A percentile compares a stretch with the other conserved stretches of the same genome.
These are phyloP conservation scores for Trissonchulus sp. DNA, from an alignment of 2,888 invertebrate species.

Conservation along the genomic window DNA sequence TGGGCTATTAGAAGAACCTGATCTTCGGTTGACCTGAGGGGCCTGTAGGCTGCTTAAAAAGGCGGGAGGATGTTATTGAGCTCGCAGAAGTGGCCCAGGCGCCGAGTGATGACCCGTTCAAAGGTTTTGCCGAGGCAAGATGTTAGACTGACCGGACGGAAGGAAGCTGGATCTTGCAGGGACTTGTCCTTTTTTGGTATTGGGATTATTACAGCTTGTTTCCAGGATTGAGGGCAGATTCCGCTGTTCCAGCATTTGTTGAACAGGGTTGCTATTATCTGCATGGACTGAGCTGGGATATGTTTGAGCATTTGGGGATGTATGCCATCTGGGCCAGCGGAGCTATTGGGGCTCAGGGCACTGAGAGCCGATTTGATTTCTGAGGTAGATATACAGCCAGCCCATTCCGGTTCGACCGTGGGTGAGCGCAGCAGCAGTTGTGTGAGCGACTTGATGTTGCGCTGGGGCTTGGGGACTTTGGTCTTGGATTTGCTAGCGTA, in stretches of 20 bases:
- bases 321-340: background rate
- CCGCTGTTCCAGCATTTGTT: background rate
- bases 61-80: background rate
- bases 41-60: background rate
- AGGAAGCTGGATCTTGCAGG: background rate
- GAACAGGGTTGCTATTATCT: background rate
- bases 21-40: background rate
- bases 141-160: background rate
- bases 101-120: background rate
- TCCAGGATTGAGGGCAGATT: background rate
- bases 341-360: background rate
- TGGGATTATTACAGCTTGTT: background rate
- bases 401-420: conserved; percentile 1
- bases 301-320: background rate
- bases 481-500: conserved; percentile 4
- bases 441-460: background rate
- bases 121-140: background rate
- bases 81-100: background rate
- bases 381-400: background rate
- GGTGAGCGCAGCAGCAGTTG: background rate
- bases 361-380: background rate
- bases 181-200: conserved; percentile 4
- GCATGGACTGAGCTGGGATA: background rate
- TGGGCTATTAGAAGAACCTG: conserved; percentile 1
- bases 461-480: background rate